phyloP scores from a whole-genome alignment of 2,113 vertebrate species.

The Centropus bengalensis region DNA sequence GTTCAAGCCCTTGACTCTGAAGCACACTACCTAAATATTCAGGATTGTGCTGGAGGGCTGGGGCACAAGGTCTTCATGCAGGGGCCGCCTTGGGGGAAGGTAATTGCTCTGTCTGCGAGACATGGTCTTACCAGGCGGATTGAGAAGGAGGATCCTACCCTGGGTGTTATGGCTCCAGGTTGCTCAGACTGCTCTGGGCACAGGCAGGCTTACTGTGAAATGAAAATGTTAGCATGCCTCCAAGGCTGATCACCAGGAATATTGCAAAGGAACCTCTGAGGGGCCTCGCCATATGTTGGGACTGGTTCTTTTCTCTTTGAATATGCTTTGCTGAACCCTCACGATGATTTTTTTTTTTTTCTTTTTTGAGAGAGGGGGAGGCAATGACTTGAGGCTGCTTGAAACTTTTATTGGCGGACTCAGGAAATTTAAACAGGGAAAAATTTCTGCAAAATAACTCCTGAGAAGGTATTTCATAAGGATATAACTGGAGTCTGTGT shows the following conservation, averaged over 20 bases:
- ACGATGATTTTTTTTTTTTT: neutral
- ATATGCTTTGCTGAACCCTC: neutral
- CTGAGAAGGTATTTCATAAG: neutral
- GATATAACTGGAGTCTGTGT: neutral
- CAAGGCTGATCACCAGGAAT: neutral
- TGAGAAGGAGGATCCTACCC: neutral
- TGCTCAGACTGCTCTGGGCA: neutral
- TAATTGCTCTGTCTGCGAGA: neutral
- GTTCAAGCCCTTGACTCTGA: neutral
- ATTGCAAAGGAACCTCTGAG: neutral
- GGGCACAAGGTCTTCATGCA: neutral
- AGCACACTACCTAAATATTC: neutral
- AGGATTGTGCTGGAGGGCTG: constrained; percentile 2
- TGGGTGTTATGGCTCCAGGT: neutral
- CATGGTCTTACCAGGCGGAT: neutral
- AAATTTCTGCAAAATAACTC: neutral
- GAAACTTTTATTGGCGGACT: neutral
- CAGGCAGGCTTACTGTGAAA: neutral
- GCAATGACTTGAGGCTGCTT: neutral
- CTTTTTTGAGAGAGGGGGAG: too few species aligned
- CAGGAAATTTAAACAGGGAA: neutral
- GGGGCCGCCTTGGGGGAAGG: neutral
- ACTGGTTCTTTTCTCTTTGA: neutral
- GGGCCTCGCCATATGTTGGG: neutral
- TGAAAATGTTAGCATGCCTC: neutral